Evolutionary conservation across 2,888 invertebrate genomes (phyloP).

Genomic region (Athrips mouffetella): DNA sequence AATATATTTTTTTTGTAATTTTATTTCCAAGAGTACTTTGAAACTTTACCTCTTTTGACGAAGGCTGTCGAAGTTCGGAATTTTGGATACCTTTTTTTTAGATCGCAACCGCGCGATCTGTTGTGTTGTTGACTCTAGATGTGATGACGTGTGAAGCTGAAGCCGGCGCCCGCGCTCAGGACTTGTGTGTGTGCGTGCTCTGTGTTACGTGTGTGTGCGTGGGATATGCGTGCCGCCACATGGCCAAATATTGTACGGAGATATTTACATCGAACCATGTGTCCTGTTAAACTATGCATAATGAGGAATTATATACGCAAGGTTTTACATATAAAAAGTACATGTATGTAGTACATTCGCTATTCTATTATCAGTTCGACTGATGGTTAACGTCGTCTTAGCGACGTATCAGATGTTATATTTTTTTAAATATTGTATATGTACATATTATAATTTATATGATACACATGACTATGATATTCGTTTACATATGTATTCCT

Average conservation of each 20-base stretch:
- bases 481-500: constrained; percentile 54
- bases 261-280: constrained; percentile 50
- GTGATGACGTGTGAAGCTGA: constrained; percentile 24
- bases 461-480: constrained; percentile 23
- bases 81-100: constrained; percentile 50
- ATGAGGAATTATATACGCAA: constrained; percentile 31
- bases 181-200: constrained; percentile 21
- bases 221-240: constrained; percentile 29
- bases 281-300: constrained; percentile 39
- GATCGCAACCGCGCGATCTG: constrained; percentile 32
- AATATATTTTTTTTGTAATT: constrained; percentile 17
- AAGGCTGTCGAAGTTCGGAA: constrained; percentile 37
- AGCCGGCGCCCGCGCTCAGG: constrained; percentile 25
- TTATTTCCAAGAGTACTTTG: constrained; percentile 41
- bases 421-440: constrained; percentile 44
- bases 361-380: constrained; percentile 29
- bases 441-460: constrained; percentile 35
- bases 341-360: constrained; percentile 24
- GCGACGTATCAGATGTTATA: constrained; percentile 19
- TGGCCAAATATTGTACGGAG: constrained; percentile 46
- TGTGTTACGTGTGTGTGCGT: constrained; percentile 32
- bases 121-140: constrained; percentile 31
- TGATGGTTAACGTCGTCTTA: constrained; percentile 17
- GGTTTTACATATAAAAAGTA: constrained; percentile 27
- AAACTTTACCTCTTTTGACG: constrained; percentile 16